These are phyloP conservation scores for Amazona vittata DNA, from an alignment of 2,113 vertebrate species.

Conservation along the genomic window DNA sequence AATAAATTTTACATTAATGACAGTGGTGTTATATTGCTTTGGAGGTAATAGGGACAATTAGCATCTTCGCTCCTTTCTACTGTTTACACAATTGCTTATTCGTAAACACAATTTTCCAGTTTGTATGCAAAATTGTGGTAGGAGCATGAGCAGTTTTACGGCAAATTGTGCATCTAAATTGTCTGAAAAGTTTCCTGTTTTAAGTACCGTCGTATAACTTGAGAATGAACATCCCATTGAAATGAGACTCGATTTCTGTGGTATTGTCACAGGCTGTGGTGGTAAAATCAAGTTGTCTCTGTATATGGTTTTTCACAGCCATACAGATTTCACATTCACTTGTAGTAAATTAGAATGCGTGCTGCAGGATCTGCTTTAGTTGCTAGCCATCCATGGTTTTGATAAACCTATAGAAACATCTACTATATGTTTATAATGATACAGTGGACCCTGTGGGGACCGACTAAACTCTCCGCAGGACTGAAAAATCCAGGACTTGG, in stretches of 20 bases:
- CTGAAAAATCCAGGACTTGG: neutral
- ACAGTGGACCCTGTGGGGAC: neutral
- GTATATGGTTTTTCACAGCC: neutral
- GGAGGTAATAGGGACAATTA: neutral
- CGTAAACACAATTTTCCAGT: slow-evolving; percentile 3
- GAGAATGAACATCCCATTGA: neutral
- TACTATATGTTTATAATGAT: accelerated
- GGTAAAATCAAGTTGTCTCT: neutral
- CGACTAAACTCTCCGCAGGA: neutral
- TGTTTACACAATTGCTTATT: neutral
- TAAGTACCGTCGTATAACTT: neutral
- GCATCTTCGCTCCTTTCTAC: neutral
- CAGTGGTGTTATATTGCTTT: neutral
- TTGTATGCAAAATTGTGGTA: slow-evolving; percentile 26
- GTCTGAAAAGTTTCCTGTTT: neutral
- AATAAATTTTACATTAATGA: neutral
- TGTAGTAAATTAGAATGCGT: neutral
- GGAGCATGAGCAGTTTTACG: neutral
- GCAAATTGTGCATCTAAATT: slow-evolving; percentile 1
- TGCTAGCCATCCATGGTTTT: neutral
- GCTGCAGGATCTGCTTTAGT: neutral
- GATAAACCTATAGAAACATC: neutral
- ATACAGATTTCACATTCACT: neutral
- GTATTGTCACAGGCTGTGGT: neutral
- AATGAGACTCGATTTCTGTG: neutral